Percentiles rank a stretch among this genome's conserved stretches.
phyloP scores from a whole-genome alignment of 53 echinoderm and acorn worm species.

The Echinarachnius parma region DNA sequence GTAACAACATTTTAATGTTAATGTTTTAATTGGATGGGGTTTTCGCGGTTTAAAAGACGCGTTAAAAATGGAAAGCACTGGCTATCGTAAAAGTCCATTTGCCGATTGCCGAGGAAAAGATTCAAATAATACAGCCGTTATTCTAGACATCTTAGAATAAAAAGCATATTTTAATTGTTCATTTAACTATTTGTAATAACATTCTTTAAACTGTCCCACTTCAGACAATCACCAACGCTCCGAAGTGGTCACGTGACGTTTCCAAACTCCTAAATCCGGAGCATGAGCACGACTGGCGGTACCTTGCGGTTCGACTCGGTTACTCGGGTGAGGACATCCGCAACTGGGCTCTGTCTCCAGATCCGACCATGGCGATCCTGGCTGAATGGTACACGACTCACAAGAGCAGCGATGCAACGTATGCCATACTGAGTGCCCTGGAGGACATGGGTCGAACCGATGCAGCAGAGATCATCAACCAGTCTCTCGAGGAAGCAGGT shows the following conservation, averaged over 20 bases:
- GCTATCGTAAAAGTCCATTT: no score
- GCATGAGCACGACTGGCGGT: constrained; percentile 59
- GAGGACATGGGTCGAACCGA: constrained; percentile 88
- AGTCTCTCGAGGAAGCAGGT: constrained; percentile 80
- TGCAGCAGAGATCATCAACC: constrained; percentile 64
- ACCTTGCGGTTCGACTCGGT: constrained; percentile 76
- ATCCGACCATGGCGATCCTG: constrained; percentile 88
- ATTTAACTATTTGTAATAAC: no score
- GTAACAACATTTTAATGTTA: no score
- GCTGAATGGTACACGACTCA: constrained; percentile 94
- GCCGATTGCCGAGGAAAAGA: no score
- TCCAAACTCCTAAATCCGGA: constrained; percentile 51
- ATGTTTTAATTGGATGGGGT: no score
- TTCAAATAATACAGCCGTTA: no score
- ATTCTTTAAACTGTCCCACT: not conserved
- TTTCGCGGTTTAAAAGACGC: no score
- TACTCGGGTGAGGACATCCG: constrained; percentile 83
- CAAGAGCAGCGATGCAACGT: constrained; percentile 89
- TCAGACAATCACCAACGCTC: constrained; percentile 56
- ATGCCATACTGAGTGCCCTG: constrained; percentile 77
- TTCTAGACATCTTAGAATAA: no score
- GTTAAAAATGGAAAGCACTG: no score
- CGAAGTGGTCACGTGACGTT: constrained; percentile 59
- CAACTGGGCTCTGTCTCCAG: constrained; percentile 89
- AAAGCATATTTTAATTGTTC: no score